Percentiles rank a stretch among this genome's conserved stretches.
Evolutionary conservation across 2,113 vertebrate genomes (phyloP).

Genomic region (Labeo catla): DNA sequence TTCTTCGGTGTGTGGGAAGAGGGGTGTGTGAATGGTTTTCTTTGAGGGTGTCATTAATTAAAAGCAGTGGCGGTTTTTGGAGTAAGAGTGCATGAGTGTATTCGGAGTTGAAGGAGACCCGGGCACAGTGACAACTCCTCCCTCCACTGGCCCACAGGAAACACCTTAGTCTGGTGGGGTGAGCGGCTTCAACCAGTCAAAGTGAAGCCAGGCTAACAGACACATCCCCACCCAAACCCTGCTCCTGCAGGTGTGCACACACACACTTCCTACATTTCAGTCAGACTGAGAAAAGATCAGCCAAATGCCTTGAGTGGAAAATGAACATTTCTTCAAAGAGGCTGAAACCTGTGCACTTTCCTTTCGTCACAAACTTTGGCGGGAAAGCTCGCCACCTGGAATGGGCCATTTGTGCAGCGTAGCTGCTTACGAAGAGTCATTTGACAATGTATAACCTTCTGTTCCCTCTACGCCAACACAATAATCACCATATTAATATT

Average conservation of each 20-base stretch:
- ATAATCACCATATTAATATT: slow-evolving; percentile 55
- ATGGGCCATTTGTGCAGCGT: not conserved
- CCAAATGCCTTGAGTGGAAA: slow-evolving; percentile 34
- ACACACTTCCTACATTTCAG: slow-evolving; percentile 32
- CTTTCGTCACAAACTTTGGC: not conserved
- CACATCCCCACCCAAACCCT: slow-evolving; percentile 38
- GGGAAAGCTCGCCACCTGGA: slow-evolving; percentile 20
- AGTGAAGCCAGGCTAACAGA: slow-evolving; percentile 27
- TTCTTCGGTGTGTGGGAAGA: slow-evolving; percentile 24
- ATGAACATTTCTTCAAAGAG: not conserved
- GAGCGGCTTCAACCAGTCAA: slow-evolving; percentile 52
- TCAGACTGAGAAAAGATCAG: not conserved
- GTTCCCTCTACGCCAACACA: slow-evolving; percentile 5
- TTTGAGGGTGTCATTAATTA: slow-evolving; percentile 56
- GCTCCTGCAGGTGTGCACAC: slow-evolving; percentile 51
- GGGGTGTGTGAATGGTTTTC: slow-evolving; percentile 51
- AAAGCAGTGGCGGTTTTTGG: slow-evolving; percentile 51
- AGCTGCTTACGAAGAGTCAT: slow-evolving; percentile 24
- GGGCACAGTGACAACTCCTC: slow-evolving; percentile 7
- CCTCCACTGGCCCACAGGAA: slow-evolving; percentile 33
- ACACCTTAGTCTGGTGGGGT: slow-evolving; percentile 50
- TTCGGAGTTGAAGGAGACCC: slow-evolving; percentile 31
- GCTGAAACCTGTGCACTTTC: slow-evolving; percentile 34
- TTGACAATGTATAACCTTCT: slow-evolving; percentile 38
- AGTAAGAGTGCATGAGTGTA: slow-evolving; percentile 14